Evolutionary conservation across 2,797 vertebrate genomes (phyloP).

Genomic region (Poecilia gillii): DNA sequence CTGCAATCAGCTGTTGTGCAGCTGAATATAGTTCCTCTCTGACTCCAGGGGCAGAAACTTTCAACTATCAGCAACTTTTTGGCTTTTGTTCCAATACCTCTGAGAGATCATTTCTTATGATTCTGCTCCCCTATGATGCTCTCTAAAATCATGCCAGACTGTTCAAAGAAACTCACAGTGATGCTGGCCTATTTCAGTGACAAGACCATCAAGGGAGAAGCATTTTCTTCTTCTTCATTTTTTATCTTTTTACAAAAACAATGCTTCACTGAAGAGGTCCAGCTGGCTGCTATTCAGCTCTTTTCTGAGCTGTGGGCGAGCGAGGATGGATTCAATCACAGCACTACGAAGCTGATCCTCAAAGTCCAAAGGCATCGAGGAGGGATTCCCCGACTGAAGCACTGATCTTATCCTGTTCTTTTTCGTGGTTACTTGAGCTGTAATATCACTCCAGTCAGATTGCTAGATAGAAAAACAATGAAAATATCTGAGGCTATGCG

Average conservation of each 20-base stretch:
- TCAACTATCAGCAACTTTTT: slow-evolving; percentile 62
- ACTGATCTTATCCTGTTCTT: slow-evolving; percentile 25
- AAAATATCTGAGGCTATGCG: slow-evolving; percentile 17
- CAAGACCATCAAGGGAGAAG: slow-evolving; percentile 64
- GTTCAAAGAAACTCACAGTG: slow-evolving; percentile 75
- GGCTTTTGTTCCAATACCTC: slow-evolving; percentile 71
- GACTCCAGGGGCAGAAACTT: slow-evolving; percentile 64
- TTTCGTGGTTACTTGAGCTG: slow-evolving; percentile 35
- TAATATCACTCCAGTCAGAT: slow-evolving; percentile 22
- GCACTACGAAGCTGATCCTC: slow-evolving; percentile 47
- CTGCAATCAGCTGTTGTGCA: slow-evolving; percentile 29
- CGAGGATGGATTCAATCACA: slow-evolving; percentile 39
- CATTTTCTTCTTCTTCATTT: slow-evolving; percentile 9
- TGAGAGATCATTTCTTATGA: slow-evolving; percentile 70
- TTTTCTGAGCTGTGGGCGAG: slow-evolving; percentile 26
- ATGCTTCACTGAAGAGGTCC: slow-evolving; percentile 44
- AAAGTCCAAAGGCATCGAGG: slow-evolving; percentile 46
- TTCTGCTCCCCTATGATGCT: slow-evolving; percentile 72
- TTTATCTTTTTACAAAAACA: slow-evolving; percentile 45
- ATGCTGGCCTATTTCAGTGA: slow-evolving; percentile 76
- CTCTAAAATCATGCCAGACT: slow-evolving; percentile 73
- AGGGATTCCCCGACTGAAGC: slow-evolving; percentile 54
- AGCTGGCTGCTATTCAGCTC: slow-evolving; percentile 35
- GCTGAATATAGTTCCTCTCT: slow-evolving; percentile 40
- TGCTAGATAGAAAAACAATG: slow-evolving; percentile 6